Base-by-base conservation (phyloP, 2,113 vertebrate species). In the Salvator merianae region DNA sequence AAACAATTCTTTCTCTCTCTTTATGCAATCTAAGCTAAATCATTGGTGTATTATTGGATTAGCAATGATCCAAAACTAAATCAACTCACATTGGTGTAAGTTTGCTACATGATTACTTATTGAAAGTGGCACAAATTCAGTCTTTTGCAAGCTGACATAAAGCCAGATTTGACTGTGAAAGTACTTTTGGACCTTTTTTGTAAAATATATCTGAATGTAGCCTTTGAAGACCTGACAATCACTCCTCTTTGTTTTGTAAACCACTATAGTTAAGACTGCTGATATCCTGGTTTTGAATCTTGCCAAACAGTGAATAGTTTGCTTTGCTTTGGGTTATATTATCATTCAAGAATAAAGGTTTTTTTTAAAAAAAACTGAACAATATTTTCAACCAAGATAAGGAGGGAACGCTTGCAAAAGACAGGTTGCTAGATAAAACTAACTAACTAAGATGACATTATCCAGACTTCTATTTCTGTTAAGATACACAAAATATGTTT, bases 401-500 rank as follows among this genome's bases (percentile, higher is more conserved):
- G 82, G 3, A 59, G 47, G 74, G 26, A 12, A 30, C 4, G 63
- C 63, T 53, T 77, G 63, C 32, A 84, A 69, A 43, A 69, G 16
- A 26, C 28, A 32, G 55, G n/a, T 40, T 77, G 63, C 16, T 69
- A n/a, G 43, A 50, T 32, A 36, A 55, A 55, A 53, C 26, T 8
- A 20, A 14, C 28, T 4, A 65, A 80, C 30, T 32, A 81, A 55
- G 36, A 18, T 70, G 66, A 70, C 83, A 84, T 77, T 84, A 59
- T 59, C 71, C 34, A 77, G 50, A 55, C 34, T 62, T 82, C 63
- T 43, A 65, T 43, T 75, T 75, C 38, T 20, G 30, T 66, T 70
- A 43, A 34, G 34, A 78, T 71, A 43, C 36, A 70, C 34, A 78
- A 78, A 32, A 59, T 84, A 77, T 13, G 30, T 77, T 84, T 77